Conservation (phyloP, 2,888 invertebrate species). For the Gastracanthus pulcherrimus region DNA sequence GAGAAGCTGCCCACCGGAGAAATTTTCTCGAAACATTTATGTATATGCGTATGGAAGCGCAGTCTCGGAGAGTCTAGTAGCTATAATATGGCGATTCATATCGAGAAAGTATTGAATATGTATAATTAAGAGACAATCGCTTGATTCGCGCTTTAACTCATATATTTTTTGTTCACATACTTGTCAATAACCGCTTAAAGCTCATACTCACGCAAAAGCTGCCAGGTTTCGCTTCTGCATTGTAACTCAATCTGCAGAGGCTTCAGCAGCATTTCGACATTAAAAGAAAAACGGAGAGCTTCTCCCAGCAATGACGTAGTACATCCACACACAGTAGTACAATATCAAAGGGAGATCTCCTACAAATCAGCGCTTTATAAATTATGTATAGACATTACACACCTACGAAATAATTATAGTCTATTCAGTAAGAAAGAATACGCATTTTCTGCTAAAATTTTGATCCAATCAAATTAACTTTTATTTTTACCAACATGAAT, state of each 20-base stretch:
- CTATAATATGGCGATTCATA: not conserved
- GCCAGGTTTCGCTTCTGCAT: constrained; percentile 46
- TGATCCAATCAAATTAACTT: no score
- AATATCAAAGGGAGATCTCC: constrained; percentile 5
- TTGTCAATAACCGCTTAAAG: constrained; percentile 55
- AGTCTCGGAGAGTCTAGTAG: not conserved
- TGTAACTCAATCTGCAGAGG: constrained; percentile 47
- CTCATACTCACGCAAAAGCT: constrained; percentile 47
- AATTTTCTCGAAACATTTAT: constrained; percentile 37
- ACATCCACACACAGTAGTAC: constrained; percentile 3
- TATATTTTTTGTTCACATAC: not conserved
- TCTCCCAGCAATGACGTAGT: not conserved
- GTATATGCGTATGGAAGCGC: not conserved
- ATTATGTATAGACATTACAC: not conserved
- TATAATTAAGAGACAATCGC: not conserved
- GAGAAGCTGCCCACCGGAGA: constrained; percentile 4
- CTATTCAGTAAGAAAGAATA: no score
- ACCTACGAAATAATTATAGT: not conserved
- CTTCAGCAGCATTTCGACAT: constrained; percentile 45
- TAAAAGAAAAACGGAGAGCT: constrained; percentile 9
- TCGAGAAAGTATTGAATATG: not conserved
- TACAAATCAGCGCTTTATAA: not conserved
- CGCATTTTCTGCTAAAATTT: no score
- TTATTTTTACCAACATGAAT: no score
- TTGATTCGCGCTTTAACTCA: constrained; percentile 30